These are phyloP conservation scores for Planococcus citri DNA, from an alignment of 1,140 invertebrate genomes.

Conservation along the genomic window DNA sequence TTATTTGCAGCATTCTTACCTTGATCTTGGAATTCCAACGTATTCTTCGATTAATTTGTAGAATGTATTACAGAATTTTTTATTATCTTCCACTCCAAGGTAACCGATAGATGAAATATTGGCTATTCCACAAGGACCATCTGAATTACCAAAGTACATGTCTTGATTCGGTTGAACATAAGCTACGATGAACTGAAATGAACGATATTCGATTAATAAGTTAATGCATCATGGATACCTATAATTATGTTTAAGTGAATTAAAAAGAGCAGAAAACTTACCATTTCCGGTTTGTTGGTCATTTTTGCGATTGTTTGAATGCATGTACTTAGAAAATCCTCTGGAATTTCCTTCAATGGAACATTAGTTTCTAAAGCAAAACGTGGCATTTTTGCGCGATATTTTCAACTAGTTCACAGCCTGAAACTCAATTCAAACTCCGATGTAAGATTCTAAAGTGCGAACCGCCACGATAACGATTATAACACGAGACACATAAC, in stretches of 20 bases:
- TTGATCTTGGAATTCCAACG: not conserved
- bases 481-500: no score
- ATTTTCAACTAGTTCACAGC: no score
- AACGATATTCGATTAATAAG: not conserved
- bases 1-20: not conserved
- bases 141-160: not conserved
- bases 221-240: not conserved
- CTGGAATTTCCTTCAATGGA: not conserved
- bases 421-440: no score
- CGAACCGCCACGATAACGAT: no score
- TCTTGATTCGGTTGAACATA: not conserved
- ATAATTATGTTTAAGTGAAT: not conserved
- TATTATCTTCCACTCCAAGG: slow-evolving; percentile 11
- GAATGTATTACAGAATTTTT: not conserved
- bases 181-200: not conserved
- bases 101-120: not conserved
- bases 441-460: no score
- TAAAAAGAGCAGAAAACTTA: not conserved
- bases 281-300: slow-evolving; percentile 4
- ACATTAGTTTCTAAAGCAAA: not conserved
- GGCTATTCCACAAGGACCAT: slow-evolving; percentile 1
- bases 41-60: not conserved
- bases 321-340: not conserved
- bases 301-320: not conserved
- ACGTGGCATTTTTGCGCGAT: slow-evolving; percentile 11